Evolutionary conservation across 2,888 invertebrate genomes (phyloP), one percentile per base, ranked within the genome.

Genomic region (Dasypolia templi): DNA sequence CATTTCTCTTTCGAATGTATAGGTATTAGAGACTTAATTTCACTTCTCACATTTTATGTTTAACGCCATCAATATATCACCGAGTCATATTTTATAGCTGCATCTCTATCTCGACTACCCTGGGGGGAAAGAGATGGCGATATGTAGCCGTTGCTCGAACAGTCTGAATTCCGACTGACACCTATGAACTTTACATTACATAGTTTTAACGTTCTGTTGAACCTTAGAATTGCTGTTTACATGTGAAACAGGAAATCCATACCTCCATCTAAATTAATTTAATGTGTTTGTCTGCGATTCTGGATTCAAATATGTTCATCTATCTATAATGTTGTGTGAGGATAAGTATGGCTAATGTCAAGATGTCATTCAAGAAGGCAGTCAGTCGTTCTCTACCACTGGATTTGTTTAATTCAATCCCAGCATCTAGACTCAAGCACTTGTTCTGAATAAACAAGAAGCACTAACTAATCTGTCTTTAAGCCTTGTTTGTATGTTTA

Each of bases 161-260:
- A 79, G 72, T 82, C 77, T 67, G 65, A 79, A 84, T 88, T 86
- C 76, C 81, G 63, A 73, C 65, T 78, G 85, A 86, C 85, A 78
- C 84, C 69, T 79, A 71, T 71, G 75, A 75, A 69, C 68, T 83
- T 87, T 76, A 81, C 77, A 80, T 87, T 88, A n/a, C n/a, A 88
- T 87, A 84, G 80, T 79, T 75, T 81, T 80, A 79, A 84, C 74
- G 83, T 87, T 81, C 77, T 77, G 72, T 85, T 65, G 64, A 79
- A 81, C 62, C 64, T 67, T 64, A 64, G 65, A 83, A 76, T 72
- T 70, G 55, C 59, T 77, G 75, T 83, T 86, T 79, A 75, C 74
- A 67, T 46, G 64, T 76, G 32, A 67, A 77, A 67, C 68, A 77
- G 32, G 77, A 78, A 78, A 81, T 56, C 35, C 44, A 81, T 81